phyloP scores from a whole-genome alignment of 2,888 invertebrate species.

The Miltochrista miniata region DNA sequence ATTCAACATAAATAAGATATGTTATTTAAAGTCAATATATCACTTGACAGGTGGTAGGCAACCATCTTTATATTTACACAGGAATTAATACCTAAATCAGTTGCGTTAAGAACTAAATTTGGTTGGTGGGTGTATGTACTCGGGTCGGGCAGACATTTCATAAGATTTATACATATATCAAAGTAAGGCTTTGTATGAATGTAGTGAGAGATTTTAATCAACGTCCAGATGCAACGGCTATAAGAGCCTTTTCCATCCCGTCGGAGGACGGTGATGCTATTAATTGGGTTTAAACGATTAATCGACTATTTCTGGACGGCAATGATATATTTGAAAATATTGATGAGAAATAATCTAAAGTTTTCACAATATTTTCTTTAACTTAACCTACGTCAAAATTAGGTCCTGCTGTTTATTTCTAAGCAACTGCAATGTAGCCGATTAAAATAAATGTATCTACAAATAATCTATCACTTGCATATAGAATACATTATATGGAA shows the following conservation, averaged over 20 bases:
- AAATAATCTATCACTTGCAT: no score
- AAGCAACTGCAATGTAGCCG: no score
- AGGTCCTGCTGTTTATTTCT: no score
- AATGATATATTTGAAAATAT: constrained; percentile 6
- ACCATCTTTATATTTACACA: constrained; percentile 36
- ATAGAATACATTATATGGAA: no score
- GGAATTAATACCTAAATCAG: constrained; percentile 49
- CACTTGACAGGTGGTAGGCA: constrained; percentile 83
- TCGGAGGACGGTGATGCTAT: constrained; percentile 50
- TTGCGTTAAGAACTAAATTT: constrained; percentile 45
- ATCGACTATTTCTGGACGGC: constrained; percentile 46
- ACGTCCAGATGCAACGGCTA: constrained; percentile 57
- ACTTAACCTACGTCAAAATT: no score
- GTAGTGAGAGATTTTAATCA: constrained; percentile 82
- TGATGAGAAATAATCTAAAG: no score
- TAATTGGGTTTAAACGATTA: constrained; percentile 59
- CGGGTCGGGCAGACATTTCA: constrained; percentile 66
- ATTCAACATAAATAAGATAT: constrained; percentile 85
- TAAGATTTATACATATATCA: constrained; percentile 82
- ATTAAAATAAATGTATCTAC: no score
- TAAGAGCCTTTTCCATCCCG: constrained; percentile 50
- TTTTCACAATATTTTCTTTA: no score
- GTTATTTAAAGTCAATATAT: constrained; percentile 83
- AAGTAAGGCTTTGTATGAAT: constrained; percentile 78
- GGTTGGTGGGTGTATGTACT: constrained; percentile 43